Base-by-base conservation (phyloP, 1,140 invertebrate genomes). In the Drosophila kohkoa region DNA sequence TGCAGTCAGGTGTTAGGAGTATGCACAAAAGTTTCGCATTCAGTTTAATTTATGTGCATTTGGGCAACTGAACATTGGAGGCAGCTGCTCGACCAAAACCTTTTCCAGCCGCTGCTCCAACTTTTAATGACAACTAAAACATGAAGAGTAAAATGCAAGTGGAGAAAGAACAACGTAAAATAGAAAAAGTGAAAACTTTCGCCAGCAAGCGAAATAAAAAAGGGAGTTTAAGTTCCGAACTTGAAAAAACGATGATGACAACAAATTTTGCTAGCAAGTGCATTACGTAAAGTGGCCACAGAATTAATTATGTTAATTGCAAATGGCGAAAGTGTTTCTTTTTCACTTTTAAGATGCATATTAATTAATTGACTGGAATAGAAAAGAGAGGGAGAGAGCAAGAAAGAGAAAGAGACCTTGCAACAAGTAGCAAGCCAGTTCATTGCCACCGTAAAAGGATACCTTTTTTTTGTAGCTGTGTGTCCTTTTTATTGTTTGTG, bases 291-390 rank as follows among this genome's bases (percentile, higher is more conserved):
- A 62, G 55, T 67, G 25, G 13, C 43, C 63, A 45, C 3, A 13
- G 63, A 59, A 68, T 68, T 74, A 45, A 62, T 82, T 83, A 83
- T 82, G 81, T 16, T 83, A 80, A 82, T 80, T 72, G 6, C 6
- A 8, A 51, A 10, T 41, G 16, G 25, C 49, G 59, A 82, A 38
- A 38, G 30, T 51, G 11, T 11, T 38, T 51, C 20, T 25, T 13
- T 20, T 54, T 54, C 15, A 57, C 45, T 63, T 55, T 73, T 16
- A 28, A 77, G 66, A 67, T 77, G 73, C 79, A 81, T 77, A 77
- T 81, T 77, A 81, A 81, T 77, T 72, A 67, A 60, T 68, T 81
- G 46, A 59, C 69, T 62, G 64, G 43, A 52, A 75, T 32, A 41
- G 32, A 38, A 7, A 41, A 1, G 20, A 1, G n/a, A 28, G 38